Evolutionary conservation across 2,888 invertebrate genomes (phyloP).

Genomic region (Lingula anatina): DNA sequence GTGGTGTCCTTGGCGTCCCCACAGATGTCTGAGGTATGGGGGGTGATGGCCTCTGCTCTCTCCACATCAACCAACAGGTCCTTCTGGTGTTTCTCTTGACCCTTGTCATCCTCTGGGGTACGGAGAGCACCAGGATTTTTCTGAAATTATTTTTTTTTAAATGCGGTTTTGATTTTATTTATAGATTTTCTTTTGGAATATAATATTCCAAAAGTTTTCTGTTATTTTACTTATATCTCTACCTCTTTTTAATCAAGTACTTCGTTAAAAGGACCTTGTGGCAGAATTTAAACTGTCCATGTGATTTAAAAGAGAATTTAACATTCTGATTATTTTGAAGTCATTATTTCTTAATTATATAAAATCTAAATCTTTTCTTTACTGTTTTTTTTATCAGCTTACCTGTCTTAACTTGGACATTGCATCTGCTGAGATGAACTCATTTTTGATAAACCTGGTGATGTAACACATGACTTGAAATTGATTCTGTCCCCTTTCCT

Average conservation of each 20-base stretch:
- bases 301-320: too few species aligned
- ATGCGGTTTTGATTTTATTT: too few species aligned
- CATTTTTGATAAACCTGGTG: slow-evolving; percentile 75
- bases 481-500: slow-evolving; percentile 76
- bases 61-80: slow-evolving; percentile 73
- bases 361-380: too few species aligned
- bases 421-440: slow-evolving; percentile 92
- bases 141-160: slow-evolving; percentile 36
- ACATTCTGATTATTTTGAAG: too few species aligned
- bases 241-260: too few species aligned
- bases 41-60: slow-evolving; percentile 65
- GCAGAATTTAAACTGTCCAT: too few species aligned
- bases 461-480: slow-evolving; percentile 70
- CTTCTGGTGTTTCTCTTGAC: slow-evolving; percentile 76
- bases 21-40: slow-evolving; percentile 71
- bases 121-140: slow-evolving; percentile 82
- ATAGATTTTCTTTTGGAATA: too few species aligned
- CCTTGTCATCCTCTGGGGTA: slow-evolving; percentile 84
- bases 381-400: too few species aligned
- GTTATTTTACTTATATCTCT: too few species aligned
- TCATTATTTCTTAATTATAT: too few species aligned
- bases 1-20: slow-evolving; percentile 60
- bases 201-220: too few species aligned
- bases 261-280: too few species aligned
- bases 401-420: slow-evolving; percentile 93